Evolutionary conservation across 2,888 invertebrate genomes (phyloP), one percentile per base, ranked within the genome.

Genomic region (Pocota personata): DNA sequence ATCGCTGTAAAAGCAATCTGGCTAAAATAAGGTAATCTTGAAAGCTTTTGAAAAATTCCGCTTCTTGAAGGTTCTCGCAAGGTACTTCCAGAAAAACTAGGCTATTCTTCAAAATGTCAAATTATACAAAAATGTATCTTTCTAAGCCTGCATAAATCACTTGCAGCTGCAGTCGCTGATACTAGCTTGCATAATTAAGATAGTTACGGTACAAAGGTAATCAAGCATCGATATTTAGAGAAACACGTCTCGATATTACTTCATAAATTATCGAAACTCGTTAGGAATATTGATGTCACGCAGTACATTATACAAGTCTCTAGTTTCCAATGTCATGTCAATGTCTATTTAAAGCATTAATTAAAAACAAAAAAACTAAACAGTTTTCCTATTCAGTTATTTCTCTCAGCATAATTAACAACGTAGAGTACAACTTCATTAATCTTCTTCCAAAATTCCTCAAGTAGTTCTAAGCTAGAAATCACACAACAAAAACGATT

Each of bases 201-300:
- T 30, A 12, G 14, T 12, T 46, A 19, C 16, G 32, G 14, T 40
- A 35, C 19, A 43, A 43, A 43, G 40, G 7, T 64, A 21, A 48
- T 64, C 32, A 32, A 30, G 12, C 32, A 64, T 46, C 32, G n/a
- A 8, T 35, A 35, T 24, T 24, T 40, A 24, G 7, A 4, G 30
- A 40, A 64, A 19, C 14, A 35, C 10, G n/a, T 32, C 43, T 35
- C 7, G 4, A 19, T 43, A 52, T 60, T 58, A 50, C 72, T 27
- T 60, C 48, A 72, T 37, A 52, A 21, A 73, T 40, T 40, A 75
- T 16, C 14, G 16, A 46, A 75, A 43, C 46, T 55, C 32, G 64
- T 75, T 75, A 21, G 40, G 52, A 55, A 57, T n/a, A n/a, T 75
- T 55, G 64, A 75, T 55, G 75, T 75, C 62, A 62, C 62, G 30